Base-by-base conservation (phyloP, 2,797 vertebrate species). In the Oophaga sylvatica region DNA sequence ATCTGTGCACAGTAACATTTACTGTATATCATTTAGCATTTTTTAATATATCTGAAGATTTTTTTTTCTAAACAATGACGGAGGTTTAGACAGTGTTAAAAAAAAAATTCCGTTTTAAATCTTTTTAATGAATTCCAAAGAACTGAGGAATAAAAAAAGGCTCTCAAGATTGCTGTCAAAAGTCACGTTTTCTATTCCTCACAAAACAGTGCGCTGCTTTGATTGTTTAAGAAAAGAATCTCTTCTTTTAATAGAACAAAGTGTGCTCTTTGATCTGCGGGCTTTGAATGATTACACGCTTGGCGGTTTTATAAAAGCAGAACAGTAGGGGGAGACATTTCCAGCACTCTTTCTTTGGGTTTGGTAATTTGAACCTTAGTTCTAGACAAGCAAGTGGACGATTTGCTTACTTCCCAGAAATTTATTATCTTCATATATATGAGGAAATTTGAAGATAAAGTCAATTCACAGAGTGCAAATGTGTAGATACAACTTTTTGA, bases 201-300 rank as follows among this genome's bases (percentile, higher is more conserved):
- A 90, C 90, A 90, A 90, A 90, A 87, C 90, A 87, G 70, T 90
- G 26, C 88, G 91, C 87, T 85, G 53, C 87, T 92, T 88, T 86
- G 70, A 85, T 88, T 65, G 41, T 87, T 81, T 0, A 0, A 87
- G 83, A 59, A 73, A 90, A 91, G 26, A 45, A 67, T 77, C 89
- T 60, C 87, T 87, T 59, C 80, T 87, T 90, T 90, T 92, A 92
- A 22, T 79, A 81, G 78, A 41, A 75, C 13, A 67, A 84, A 84
- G 41, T 67, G 13, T 12, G 22, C 83, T 73, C 90, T 92, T 71
- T 91, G 41, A 88, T 91, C 65, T 2, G 0, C 62, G 11, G 70
- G 16, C 35, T 89, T 87, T 22, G 76, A 62, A 85, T 89, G 19
- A 83, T 82, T 86, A 78, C 89, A 84, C 59, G 48, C 78, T 89